Evolutionary conservation across 2,113 vertebrate genomes (phyloP).

Genomic region (Myrmecophaga tridactyla): DNA sequence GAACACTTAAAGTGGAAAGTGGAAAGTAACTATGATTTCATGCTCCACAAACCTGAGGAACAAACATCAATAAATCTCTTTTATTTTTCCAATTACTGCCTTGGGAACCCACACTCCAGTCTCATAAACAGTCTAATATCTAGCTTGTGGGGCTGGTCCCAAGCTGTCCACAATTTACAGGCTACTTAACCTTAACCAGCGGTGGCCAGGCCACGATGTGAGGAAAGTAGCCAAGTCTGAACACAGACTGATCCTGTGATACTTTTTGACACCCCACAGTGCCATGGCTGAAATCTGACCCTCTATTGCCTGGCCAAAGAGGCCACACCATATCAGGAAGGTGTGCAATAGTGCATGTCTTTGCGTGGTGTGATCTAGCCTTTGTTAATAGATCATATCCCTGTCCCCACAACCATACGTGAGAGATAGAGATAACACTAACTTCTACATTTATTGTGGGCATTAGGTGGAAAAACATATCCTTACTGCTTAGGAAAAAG

Average conservation of each 20-base stretch:
- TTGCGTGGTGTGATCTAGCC: background rate
- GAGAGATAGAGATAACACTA: background rate
- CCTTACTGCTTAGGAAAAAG: background rate
- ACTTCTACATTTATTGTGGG: background rate
- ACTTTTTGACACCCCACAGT: background rate
- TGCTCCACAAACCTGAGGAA: slow-evolving; percentile 67
- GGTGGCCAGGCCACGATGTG: background rate
- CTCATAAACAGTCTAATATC: background rate
- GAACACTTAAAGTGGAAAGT: slow-evolving; percentile 50
- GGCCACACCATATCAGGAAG: background rate
- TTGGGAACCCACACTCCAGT: background rate
- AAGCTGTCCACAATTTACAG: background rate
- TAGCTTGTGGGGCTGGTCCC: background rate
- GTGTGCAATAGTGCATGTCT: background rate
- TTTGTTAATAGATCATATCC: background rate
- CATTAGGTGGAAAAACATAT: background rate
- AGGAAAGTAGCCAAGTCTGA: background rate
- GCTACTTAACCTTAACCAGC: background rate
- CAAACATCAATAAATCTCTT: slow-evolving; percentile 71
- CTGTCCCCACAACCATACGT: background rate
- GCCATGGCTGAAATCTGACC: background rate
- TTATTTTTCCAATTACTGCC: slow-evolving; percentile 59
- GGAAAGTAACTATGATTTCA: slow-evolving; percentile 68
- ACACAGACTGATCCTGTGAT: background rate
- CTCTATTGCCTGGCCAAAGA: background rate